phyloP scores from a whole-genome alignment of 1,140 invertebrate species.

The Xylocopa sonorina region DNA sequence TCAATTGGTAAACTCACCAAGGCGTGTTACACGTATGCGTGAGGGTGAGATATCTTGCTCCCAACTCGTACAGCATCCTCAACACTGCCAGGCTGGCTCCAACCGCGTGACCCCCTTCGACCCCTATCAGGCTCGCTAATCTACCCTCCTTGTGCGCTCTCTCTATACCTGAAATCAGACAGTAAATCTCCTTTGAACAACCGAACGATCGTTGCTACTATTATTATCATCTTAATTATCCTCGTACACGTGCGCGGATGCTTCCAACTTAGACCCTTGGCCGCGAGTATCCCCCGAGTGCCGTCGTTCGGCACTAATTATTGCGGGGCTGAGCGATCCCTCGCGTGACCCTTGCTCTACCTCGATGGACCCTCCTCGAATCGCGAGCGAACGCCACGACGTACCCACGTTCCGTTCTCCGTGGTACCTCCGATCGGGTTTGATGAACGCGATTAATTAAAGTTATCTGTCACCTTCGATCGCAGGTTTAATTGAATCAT shows the following conservation, averaged over 20 bases:
- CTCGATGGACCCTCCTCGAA: too few species aligned
- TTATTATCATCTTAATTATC: constrained; percentile 39
- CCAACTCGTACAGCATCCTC: constrained; percentile 91
- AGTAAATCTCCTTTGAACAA: constrained; percentile 30
- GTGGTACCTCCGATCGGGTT: neutral
- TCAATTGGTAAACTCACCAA: constrained; percentile 84
- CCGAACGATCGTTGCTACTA: constrained; percentile 11
- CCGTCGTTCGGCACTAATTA: constrained; percentile 3
- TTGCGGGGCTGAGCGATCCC: neutral
- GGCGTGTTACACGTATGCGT: constrained; percentile 94
- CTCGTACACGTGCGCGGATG: neutral
- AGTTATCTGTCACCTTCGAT: constrained; percentile 42
- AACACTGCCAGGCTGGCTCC: constrained; percentile 91
- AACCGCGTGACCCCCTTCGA: constrained; percentile 92
- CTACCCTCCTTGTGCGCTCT: constrained; percentile 85
- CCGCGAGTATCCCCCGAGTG: neutral
- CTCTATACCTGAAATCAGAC: constrained; percentile 84
- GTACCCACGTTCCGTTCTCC: neutral
- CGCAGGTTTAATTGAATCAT: constrained; percentile 60
- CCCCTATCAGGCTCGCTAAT: constrained; percentile 89
- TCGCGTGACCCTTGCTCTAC: too few species aligned
- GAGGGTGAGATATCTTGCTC: constrained; percentile 91
- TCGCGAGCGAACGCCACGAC: too few species aligned
- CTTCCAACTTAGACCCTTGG: neutral
- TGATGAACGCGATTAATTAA: constrained; percentile 31